Percentiles rank a stretch among this genome's conserved stretches.
phyloP scores from a whole-genome alignment of 1,140 invertebrate species.

The Gryllus bimaculatus region DNA sequence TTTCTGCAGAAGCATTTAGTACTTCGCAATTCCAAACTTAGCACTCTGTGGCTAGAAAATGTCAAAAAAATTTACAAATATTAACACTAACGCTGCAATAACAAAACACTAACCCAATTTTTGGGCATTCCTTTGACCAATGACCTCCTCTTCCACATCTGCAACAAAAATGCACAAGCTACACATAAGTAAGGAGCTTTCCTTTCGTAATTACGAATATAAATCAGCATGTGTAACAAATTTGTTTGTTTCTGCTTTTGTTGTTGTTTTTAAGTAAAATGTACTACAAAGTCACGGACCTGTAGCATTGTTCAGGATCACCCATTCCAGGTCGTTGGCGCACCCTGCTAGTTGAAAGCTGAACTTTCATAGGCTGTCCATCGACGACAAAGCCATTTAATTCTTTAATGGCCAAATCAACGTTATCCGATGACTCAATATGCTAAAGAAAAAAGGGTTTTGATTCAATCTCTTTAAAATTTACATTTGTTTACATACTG shows the following conservation, averaged over 20 bases:
- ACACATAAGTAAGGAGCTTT: background rate
- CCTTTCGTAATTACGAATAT: background rate
- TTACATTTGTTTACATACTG: background rate
- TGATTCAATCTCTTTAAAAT: background rate
- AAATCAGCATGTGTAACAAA: background rate
- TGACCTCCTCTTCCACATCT: conserved; percentile 85
- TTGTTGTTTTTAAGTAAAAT: background rate
- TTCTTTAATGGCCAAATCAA: conserved; percentile 78
- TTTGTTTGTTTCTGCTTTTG: background rate
- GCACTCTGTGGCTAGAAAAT: conserved; percentile 9
- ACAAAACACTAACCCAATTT: conserved; percentile 32
- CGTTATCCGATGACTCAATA: conserved; percentile 69
- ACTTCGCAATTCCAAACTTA: background rate
- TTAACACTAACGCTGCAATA: conserved; percentile 8
- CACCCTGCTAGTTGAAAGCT: conserved; percentile 83
- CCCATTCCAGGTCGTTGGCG: conserved; percentile 89
- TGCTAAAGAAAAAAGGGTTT: conserved; percentile 35
- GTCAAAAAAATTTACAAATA: conserved; percentile 10
- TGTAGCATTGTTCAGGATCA: conserved; percentile 85
- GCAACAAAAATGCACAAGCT: conserved; percentile 19
- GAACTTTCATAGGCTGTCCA: conserved; percentile 79
- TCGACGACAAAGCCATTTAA: conserved; percentile 74
- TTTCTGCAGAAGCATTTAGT: conserved; percentile 7
- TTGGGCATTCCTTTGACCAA: conserved; percentile 88
- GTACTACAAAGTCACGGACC: conserved; percentile 43